Evolutionary conservation across 1,140 invertebrate species (phyloP).

Genomic region (Elysia chlorotica): DNA sequence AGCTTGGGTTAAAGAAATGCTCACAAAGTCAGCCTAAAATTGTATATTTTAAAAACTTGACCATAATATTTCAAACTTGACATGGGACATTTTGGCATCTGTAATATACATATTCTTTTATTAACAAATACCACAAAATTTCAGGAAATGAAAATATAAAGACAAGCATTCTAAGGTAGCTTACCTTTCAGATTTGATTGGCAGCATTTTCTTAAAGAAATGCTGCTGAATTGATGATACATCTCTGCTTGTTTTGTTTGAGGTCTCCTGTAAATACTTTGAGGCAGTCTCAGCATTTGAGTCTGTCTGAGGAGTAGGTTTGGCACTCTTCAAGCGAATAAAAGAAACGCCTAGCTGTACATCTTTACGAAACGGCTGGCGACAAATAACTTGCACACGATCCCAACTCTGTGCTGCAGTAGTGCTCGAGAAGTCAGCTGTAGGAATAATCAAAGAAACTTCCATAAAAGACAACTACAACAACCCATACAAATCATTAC

Average conservation of each 20-base stretch:
- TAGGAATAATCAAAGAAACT: too few relatives aligned
- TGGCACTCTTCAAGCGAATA: slow-evolving; percentile 31
- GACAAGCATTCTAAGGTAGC: too few relatives aligned
- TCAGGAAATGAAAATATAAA: too few relatives aligned
- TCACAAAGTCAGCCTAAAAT: too few relatives aligned
- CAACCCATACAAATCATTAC: too few relatives aligned
- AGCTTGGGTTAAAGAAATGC: too few relatives aligned
- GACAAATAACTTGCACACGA: slow-evolving; percentile 46
- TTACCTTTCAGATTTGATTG: slow-evolving; percentile 4
- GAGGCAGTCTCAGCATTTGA: not conserved
- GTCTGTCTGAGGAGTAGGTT: not conserved
- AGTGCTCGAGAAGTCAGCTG: slow-evolving; percentile 47
- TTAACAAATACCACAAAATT: too few relatives aligned
- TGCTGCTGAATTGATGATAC: slow-evolving; percentile 1
- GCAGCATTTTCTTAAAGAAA: slow-evolving; percentile 1
- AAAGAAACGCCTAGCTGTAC: slow-evolving; percentile 55
- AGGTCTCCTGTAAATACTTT: not conserved
- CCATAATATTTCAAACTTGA: too few relatives aligned
- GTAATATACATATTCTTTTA: too few relatives aligned
- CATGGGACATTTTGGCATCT: too few relatives aligned
- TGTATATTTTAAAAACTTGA: too few relatives aligned
- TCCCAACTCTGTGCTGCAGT: slow-evolving; percentile 44
- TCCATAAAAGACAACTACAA: too few relatives aligned
- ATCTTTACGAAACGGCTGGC: slow-evolving; percentile 49
- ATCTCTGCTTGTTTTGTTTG: not conserved